Evolutionary conservation across 2,113 vertebrate species (phyloP), one percentile per base, ranked within the genome.

Genomic region (Pelecanus crispus): DNA sequence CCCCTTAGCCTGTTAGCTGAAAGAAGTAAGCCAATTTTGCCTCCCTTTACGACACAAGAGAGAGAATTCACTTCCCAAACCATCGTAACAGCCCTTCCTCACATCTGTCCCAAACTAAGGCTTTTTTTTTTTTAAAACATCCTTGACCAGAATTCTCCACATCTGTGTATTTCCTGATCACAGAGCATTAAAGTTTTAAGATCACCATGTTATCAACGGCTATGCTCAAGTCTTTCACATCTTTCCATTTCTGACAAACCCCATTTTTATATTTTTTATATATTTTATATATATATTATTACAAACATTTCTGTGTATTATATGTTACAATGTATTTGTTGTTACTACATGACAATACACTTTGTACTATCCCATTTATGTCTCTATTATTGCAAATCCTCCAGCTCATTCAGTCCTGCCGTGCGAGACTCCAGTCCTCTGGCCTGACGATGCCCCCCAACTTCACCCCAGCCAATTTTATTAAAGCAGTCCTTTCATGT

Each of bases 381-480:
- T 26, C 32, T 61, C 21, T 15, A 42, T 21, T 21, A 42, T 1
- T 67, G n/a, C 56, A 91, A 77, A 83, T 28, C 47, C 34, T 56
- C 34, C 70, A 81, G 40, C 31, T 81, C 50, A 36, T 15, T 44
- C 86, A 61, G 28, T 29, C 28, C 56, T 28, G 47, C 4, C 1
- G 0, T 65, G 17, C 4, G 5, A 70, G 29, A 58, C 47, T 44
- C 16, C 21, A 67, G 45, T 9, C 25, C 72, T 59, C 38, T 5
- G 8, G 36, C 72, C 0, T 38, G 29, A 81, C 2, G 4, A 42
- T 0, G 10, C 8, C 17, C n/a, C 31, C 10, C 56, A 82, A 18
- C 36, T 29, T 36, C 29, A 56, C 17, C 53, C 29, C 89, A 81
- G 36, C 19, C 40, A 20, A 74, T 62, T 47, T 62, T 61, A 44